phyloP scores from a whole-genome alignment of 2,113 vertebrate genomes.

The Ailurus styani region DNA sequence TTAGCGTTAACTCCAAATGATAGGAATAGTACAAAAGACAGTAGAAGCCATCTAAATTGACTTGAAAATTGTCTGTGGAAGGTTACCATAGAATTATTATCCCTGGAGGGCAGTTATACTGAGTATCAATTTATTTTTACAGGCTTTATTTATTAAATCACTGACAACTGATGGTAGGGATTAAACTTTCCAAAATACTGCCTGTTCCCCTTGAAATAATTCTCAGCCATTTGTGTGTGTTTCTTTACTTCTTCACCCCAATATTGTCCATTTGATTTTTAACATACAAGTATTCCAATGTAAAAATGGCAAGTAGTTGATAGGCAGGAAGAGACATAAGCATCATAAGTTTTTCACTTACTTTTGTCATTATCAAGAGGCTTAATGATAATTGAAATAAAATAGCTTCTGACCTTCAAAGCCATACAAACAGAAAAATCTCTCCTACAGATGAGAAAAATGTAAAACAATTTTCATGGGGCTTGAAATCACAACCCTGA shows the following conservation, averaged over 20 bases:
- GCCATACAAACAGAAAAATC: neutral
- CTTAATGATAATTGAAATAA: neutral
- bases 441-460: neutral
- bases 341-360: neutral
- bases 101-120: neutral
- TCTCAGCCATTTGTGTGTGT: neutral
- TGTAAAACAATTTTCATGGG: neutral
- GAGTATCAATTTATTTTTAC: neutral
- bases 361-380: neutral
- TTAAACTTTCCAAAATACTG: constrained; percentile 7
- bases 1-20: neutral
- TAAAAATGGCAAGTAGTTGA: constrained; percentile 15
- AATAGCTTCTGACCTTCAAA: constrained; percentile 28
- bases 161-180: neutral
- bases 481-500: neutral
- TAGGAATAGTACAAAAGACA: neutral
- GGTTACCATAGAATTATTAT: neutral
- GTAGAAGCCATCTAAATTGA: neutral
- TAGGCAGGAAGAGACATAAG: neutral
- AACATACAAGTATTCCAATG: constrained; percentile 23
- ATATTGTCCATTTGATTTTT: neutral
- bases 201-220: neutral
- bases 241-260: neutral
- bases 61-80: neutral
- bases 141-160: constrained; percentile 16